Evolutionary conservation across 2,888 invertebrate species (phyloP).

Genomic region (Piscicola geometra): DNA sequence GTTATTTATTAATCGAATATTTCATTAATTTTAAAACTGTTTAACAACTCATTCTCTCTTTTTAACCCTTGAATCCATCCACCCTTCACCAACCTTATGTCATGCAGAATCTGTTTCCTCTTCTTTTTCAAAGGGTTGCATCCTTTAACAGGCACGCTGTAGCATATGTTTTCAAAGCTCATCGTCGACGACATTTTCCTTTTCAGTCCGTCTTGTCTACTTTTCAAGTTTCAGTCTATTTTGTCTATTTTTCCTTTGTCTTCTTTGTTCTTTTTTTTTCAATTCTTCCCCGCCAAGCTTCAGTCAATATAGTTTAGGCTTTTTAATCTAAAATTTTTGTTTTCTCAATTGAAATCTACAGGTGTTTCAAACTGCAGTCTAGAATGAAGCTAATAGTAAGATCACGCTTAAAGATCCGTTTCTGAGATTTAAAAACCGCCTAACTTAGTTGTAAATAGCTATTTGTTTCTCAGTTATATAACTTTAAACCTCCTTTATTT

Average conservation of each 20-base stretch:
- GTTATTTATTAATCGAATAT: too few species aligned
- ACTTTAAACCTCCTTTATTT: too few species aligned
- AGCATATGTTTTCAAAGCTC: constrained; percentile 24
- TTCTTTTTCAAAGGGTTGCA: constrained; percentile 5
- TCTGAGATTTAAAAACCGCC: too few species aligned
- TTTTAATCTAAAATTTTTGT: too few species aligned
- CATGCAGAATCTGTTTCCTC: constrained; percentile 4
- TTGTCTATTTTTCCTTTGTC: not conserved
- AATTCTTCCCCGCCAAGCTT: too few species aligned
- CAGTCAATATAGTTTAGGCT: too few species aligned
- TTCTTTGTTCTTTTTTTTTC: constrained; percentile 1
- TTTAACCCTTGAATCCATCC: not conserved
- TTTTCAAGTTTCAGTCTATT: not conserved
- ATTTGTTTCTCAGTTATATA: too few species aligned
- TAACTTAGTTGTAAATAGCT: too few species aligned
- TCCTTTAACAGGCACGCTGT: constrained; percentile 7
- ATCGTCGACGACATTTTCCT: not conserved
- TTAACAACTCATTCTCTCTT: not conserved
- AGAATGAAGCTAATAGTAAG: too few species aligned
- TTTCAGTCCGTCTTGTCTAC: not conserved
- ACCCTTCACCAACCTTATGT: constrained; percentile 10
- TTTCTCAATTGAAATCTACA: too few species aligned
- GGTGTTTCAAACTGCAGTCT: too few species aligned
- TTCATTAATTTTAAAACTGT: not conserved
- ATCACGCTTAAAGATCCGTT: too few species aligned